phyloP scores from a whole-genome alignment of 1,140 invertebrate genomes.

The Drosophila truncata region DNA sequence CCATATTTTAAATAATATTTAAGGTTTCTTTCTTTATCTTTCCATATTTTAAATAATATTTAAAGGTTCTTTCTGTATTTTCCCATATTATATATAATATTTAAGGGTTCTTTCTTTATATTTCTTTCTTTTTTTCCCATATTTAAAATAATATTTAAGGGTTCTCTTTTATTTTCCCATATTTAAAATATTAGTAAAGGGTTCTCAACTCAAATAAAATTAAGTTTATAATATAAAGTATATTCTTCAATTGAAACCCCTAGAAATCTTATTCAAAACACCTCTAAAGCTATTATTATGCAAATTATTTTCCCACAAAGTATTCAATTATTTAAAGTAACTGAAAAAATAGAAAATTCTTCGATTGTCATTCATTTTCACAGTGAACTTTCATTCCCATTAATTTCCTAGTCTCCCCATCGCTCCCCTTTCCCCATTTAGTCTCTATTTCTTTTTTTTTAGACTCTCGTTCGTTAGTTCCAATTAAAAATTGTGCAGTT shows the following conservation, averaged over 20 bases:
- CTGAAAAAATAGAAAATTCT: not conserved
- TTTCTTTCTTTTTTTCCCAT: too few relatives aligned
- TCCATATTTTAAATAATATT: not conserved
- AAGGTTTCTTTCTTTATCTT: too few relatives aligned
- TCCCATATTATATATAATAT: too few relatives aligned
- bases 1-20: not conserved
- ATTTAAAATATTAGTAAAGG: not conserved
- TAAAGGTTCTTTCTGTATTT: not conserved
- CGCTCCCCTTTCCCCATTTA: not conserved
- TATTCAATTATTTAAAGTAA: constrained; percentile 1
- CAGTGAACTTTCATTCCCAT: not conserved
- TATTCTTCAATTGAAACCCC: not conserved
- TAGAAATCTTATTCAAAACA: not conserved
- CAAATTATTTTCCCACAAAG: not conserved
- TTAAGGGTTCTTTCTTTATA: too few relatives aligned
- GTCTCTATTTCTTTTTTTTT: not conserved
- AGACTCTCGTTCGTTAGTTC: constrained; percentile 18
- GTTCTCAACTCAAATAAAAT: not conserved
- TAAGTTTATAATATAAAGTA: not conserved
- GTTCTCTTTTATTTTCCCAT: not conserved
- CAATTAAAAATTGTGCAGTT: constrained; percentile 46
- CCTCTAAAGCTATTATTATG: not conserved
- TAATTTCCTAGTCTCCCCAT: not conserved
- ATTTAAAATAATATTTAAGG: too few relatives aligned
- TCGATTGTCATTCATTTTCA: constrained; percentile 12